These are phyloP conservation scores for Pomacea canaliculata DNA, from an alignment of 2,888 invertebrate species.

Conservation along the genomic window DNA sequence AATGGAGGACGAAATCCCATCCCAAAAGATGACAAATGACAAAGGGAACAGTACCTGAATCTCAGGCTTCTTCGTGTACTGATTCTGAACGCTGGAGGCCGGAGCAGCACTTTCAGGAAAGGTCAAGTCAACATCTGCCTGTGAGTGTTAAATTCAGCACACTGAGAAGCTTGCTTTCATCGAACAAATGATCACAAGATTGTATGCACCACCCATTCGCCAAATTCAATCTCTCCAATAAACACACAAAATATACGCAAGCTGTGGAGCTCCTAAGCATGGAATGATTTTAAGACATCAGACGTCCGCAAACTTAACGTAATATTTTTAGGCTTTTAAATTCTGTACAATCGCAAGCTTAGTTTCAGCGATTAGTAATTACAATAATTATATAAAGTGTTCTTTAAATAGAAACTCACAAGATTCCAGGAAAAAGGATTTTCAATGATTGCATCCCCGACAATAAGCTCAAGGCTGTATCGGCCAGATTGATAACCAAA, in stretches of 20 bases:
- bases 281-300: too few species aligned
- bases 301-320: too few species aligned
- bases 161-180: neutral
- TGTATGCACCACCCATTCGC: too few species aligned
- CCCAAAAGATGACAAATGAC: neutral
- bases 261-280: too few species aligned
- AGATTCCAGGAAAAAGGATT: constrained; percentile 91
- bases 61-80: constrained; percentile 74
- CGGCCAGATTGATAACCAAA: constrained; percentile 82
- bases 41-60: constrained; percentile 73
- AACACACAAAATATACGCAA: neutral
- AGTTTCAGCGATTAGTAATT: too few species aligned
- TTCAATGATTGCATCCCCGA: constrained; percentile 91
- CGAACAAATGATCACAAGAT: too few species aligned
- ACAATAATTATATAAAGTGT: too few species aligned
- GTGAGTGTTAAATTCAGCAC: neutral
- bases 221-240: too few species aligned
- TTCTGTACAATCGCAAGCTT: neutral
- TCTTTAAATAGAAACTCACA: constrained; percentile 66
- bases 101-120: constrained; percentile 73
- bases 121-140: constrained; percentile 80
- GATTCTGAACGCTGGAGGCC: constrained; percentile 37
- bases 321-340: neutral
- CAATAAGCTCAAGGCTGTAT: constrained; percentile 85
- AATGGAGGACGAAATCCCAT: too few species aligned